phyloP scores from a whole-genome alignment of 1,140 invertebrate genomes.

The Microplitis demolitor region DNA sequence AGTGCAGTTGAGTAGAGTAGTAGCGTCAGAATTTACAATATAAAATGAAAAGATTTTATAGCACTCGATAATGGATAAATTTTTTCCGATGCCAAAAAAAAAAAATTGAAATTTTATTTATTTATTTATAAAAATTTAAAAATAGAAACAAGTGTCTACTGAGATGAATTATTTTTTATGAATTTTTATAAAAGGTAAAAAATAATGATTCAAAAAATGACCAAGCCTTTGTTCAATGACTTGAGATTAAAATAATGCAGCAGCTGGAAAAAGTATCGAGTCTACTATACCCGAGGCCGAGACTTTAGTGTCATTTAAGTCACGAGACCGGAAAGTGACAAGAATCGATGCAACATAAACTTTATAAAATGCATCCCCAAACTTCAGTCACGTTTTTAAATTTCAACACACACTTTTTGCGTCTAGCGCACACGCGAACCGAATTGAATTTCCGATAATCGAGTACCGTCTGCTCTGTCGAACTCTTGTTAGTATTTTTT shows the following conservation, averaged over 20 bases:
- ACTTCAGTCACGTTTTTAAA: background rate
- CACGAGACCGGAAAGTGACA: background rate
- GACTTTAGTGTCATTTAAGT: background rate
- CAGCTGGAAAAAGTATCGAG: background rate
- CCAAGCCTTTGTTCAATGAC: background rate
- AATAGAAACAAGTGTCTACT: no score
- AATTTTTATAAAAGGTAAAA: background rate
- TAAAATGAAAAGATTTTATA: background rate
- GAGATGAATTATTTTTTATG: no score
- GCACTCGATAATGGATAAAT: no score
- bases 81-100: background rate
- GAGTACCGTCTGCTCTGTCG: conserved; percentile 23
- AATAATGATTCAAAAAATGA: background rate
- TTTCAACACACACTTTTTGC: conserved; percentile 3
- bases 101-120: background rate
- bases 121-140: no score
- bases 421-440: conserved; percentile 9
- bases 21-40: background rate
- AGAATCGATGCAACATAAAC: background rate
- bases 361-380: background rate
- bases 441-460: conserved; percentile 27
- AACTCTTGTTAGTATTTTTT: background rate
- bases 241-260: background rate
- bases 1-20: background rate
- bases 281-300: background rate